A percentile compares a stretch with the other conserved stretches of the same genome.
phyloP scores from a whole-genome alignment of 2,888 invertebrate species.

The Linnaemya vulpina region DNA sequence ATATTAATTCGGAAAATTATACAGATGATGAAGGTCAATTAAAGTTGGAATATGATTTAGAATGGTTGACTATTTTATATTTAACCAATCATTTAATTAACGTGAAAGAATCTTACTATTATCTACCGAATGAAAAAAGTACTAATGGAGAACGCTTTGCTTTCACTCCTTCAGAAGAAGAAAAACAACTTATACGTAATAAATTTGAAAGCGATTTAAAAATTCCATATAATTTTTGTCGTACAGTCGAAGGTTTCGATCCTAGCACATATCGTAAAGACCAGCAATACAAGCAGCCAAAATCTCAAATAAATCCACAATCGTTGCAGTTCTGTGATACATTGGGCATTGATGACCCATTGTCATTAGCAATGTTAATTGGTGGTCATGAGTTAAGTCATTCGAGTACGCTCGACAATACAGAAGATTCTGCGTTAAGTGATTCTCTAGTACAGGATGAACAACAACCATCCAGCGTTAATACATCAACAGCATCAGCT shows the following conservation, averaged over 20 bases:
- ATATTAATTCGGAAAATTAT: conserved; percentile 86
- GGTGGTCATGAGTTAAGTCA: conserved; percentile 82
- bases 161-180: conserved; percentile 87
- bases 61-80: conserved; percentile 95
- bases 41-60: conserved; percentile 89
- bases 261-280: conserved; percentile 82
- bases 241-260: conserved; percentile 87
- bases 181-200: conserved; percentile 86
- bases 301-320: conserved; percentile 87
- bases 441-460: conserved; percentile 67
- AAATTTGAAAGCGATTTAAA: conserved; percentile 87
- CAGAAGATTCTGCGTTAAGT: conserved; percentile 65
- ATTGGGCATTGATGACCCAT: conserved; percentile 92
- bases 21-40: conserved; percentile 80
- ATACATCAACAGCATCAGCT: conserved; percentile 69
- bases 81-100: conserved; percentile 94
- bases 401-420: conserved; percentile 75
- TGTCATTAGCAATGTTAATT: conserved; percentile 85
- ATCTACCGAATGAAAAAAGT: conserved; percentile 89
- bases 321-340: conserved; percentile 87
- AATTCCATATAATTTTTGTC: conserved; percentile 91
- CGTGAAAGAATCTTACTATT: conserved; percentile 87
- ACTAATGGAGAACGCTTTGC: conserved; percentile 84
- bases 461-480: conserved; percentile 71
- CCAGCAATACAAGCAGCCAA: conserved; percentile 82